Evolutionary conservation across 2,113 vertebrate genomes (phyloP).

Genomic region (Lathamus discolor): DNA sequence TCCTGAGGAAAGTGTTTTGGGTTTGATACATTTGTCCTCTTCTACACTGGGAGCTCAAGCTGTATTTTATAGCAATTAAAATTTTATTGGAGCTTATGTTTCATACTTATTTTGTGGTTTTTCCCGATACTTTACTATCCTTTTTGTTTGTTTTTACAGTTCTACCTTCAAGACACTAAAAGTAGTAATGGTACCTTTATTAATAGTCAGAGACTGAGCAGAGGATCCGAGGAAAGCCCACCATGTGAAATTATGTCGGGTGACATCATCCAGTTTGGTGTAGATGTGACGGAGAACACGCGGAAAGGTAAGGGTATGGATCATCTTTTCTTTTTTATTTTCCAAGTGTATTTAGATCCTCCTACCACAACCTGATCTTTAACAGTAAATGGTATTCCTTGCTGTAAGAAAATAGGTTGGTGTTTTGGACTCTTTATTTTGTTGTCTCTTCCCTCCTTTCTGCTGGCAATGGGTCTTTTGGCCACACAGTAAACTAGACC

Average conservation of each 20-base stretch:
- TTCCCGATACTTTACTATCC: not conserved
- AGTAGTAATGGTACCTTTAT: conserved; percentile 99
- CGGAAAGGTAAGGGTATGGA: conserved; percentile 90
- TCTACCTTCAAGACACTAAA: conserved; percentile 99
- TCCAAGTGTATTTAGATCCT: not conserved
- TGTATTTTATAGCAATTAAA: not conserved
- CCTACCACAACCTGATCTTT: not conserved
- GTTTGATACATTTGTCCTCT: not conserved
- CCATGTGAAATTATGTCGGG: conserved; percentile 98
- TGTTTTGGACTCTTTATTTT: not conserved
- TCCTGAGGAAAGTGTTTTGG: not conserved
- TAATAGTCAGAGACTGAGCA: conserved; percentile 98
- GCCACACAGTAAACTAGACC: not conserved
- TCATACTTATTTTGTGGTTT: not conserved
- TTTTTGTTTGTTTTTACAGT: conserved; percentile 75
- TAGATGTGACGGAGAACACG: conserved; percentile 99
- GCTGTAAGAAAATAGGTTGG: not conserved
- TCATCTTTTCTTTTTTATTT: not conserved
- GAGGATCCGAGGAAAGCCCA: conserved; percentile 97
- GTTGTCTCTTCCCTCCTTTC: not conserved
- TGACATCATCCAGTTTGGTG: conserved; percentile 98
- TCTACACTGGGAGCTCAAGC: not conserved
- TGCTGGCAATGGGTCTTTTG: not conserved
- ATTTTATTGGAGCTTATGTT: not conserved
- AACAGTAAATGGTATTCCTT: not conserved